These are phyloP conservation scores for Zaprionus camerounensis DNA, from an alignment of 1,140 invertebrate species.

Conservation along the genomic window DNA sequence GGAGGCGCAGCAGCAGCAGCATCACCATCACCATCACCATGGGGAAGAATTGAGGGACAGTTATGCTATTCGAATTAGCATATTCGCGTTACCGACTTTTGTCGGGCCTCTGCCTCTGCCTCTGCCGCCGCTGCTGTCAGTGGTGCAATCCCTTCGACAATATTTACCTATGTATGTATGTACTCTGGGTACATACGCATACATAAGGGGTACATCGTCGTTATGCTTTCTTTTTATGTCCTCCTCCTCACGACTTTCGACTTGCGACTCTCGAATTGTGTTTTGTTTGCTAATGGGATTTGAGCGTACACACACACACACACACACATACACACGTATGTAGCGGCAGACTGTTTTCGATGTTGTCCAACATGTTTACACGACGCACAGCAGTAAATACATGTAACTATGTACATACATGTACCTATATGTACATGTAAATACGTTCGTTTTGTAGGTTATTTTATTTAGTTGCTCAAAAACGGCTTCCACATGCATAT, in stretches of 20 bases:
- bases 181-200: constrained; percentile 20
- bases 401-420: neutral
- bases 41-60: neutral
- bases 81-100: neutral
- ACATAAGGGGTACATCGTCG: constrained; percentile 8
- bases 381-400: constrained; percentile 4
- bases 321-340: constrained; percentile 5
- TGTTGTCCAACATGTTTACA: constrained; percentile 20
- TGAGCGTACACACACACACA: constrained; percentile 18
- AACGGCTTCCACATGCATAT: constrained; percentile 1
- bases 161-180: constrained; percentile 28
- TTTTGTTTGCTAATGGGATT: constrained; percentile 29
- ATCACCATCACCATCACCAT: constrained; percentile 6
- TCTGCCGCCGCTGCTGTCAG: neutral
- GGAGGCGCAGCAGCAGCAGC: neutral
- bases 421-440: neutral
- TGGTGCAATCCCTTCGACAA: neutral
- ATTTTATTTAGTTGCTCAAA: constrained; percentile 2
- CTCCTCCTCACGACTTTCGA: neutral
- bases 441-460: neutral
- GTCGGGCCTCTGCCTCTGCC: neutral
- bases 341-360: constrained; percentile 13
- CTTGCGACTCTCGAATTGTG: neutral
- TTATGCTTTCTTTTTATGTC: constrained; percentile 2
- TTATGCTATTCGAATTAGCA: neutral